Evolutionary conservation across 2,797 vertebrate species (phyloP).

Genomic region (Gobio occitaniae): DNA sequence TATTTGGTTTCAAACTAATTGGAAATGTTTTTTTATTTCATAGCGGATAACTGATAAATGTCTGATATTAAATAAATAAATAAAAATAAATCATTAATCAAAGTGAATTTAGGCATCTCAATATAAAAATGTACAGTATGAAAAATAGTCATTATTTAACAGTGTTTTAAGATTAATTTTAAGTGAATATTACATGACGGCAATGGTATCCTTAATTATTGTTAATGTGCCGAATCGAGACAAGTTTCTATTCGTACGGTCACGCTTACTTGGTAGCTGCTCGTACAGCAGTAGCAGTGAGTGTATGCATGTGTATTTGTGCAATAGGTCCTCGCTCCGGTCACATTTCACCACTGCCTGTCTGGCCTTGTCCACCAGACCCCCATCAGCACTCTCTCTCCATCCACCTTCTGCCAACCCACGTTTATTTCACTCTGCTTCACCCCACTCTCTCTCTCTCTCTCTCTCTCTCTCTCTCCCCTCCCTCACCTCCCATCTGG

Average conservation of each 20-base stretch:
- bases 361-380: slow-evolving; percentile 17
- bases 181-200: not conserved
- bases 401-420: slow-evolving; percentile 49
- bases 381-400: slow-evolving; percentile 14
- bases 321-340: slow-evolving; percentile 11
- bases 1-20: not conserved
- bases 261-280: not conserved
- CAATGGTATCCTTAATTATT: not conserved
- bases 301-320: not conserved
- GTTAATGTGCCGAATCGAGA: not conserved
- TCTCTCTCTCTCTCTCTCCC: slow-evolving; percentile 41
- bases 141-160: not conserved
- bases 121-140: not conserved
- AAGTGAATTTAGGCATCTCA: not conserved
- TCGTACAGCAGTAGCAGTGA: not conserved
- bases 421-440: slow-evolving; percentile 43
- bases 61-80: not conserved
- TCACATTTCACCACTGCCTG: slow-evolving; percentile 62
- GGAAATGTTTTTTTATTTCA: not conserved
- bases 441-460: slow-evolving; percentile 28
- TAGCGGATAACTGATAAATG: too few species aligned
- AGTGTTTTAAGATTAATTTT: not conserved
- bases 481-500: slow-evolving; percentile 64
- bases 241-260: not conserved
- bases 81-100: not conserved